Evolutionary conservation across 2,113 vertebrate species (phyloP).

Genomic region (Calyptommatus sinebrachiatus): DNA sequence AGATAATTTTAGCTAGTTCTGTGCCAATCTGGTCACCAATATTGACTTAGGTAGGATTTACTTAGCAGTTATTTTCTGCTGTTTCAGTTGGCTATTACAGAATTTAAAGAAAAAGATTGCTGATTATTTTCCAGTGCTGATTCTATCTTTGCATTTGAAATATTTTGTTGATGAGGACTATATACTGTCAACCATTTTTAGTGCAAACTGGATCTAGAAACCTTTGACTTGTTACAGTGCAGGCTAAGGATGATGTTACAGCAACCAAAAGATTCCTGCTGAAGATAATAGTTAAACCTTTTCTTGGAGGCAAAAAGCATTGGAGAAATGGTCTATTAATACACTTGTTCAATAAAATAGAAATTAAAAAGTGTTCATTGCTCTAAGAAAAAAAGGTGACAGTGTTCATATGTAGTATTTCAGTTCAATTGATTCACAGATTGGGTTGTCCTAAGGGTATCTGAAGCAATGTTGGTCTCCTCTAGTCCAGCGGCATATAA

Average conservation of each 20-base stretch:
- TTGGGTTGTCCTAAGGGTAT: slow-evolving; percentile 71
- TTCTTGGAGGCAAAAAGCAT: slow-evolving; percentile 62
- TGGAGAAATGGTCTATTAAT: slow-evolving; percentile 61
- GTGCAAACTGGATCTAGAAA: slow-evolving; percentile 75
- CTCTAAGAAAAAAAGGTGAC: slow-evolving; percentile 55
- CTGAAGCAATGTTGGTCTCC: slow-evolving; percentile 69
- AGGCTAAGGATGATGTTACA: slow-evolving; percentile 60
- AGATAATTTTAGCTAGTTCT: slow-evolving; percentile 62
- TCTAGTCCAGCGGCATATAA: slow-evolving; percentile 78
- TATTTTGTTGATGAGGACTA: slow-evolving; percentile 60
- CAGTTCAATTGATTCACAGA: slow-evolving; percentile 70
- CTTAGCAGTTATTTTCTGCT: slow-evolving; percentile 52
- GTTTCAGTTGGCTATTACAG: slow-evolving; percentile 60
- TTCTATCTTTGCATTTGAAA: slow-evolving; percentile 32
- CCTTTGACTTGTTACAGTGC: slow-evolving; percentile 65
- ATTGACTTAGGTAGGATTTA: slow-evolving; percentile 67
- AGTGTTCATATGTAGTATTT: slow-evolving; percentile 63
- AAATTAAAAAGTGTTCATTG: slow-evolving; percentile 63
- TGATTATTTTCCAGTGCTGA: slow-evolving; percentile 68
- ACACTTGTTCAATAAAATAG: slow-evolving; percentile 66
- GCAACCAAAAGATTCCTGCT: slow-evolving; percentile 67
- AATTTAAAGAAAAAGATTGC: slow-evolving; percentile 56
- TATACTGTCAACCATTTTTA: slow-evolving; percentile 65
- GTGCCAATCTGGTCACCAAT: slow-evolving; percentile 62
- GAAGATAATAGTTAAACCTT: slow-evolving; percentile 59